Conservation (phyloP, 2,797 vertebrate genomes). For the Bovichtus diacanthus region DNA sequence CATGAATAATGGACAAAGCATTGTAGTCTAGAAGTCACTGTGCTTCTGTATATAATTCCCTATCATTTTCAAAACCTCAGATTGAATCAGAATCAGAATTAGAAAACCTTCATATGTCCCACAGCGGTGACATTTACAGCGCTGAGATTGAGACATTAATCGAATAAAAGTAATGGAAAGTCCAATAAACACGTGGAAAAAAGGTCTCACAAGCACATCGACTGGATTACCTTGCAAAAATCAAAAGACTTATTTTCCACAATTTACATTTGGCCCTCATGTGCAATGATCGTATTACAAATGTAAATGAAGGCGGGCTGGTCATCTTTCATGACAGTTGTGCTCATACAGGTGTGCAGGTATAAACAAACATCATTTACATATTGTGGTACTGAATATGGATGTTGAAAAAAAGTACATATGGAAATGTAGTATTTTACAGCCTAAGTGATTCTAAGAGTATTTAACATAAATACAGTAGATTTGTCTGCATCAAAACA, state of each 20-base stretch:
- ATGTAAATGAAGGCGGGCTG: conserved; percentile 55
- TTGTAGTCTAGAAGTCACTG: not conserved
- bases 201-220: no score
- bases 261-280: conserved; percentile 6
- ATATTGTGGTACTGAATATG: not conserved
- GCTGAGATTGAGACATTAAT: not conserved
- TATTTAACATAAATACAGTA: not conserved
- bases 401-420: not conserved
- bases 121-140: no score
- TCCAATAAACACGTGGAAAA: not conserved
- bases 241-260: not conserved
- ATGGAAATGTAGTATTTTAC: not conserved
- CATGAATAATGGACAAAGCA: not conserved
- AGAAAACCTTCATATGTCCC: no score
- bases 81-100: no score
- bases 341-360: conserved; percentile 23
- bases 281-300: conserved; percentile 12
- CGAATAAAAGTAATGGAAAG: not conserved
- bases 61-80: not conserved
- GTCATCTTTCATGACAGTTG: conserved; percentile 35
- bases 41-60: not conserved
- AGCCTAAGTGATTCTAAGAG: not conserved
- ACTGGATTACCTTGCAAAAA: not conserved
- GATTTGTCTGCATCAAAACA: not conserved
- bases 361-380: conserved; percentile 36